These are phyloP conservation scores for Serranus cabrilla DNA, from an alignment of 2,797 vertebrate species.

Conservation along the genomic window DNA sequence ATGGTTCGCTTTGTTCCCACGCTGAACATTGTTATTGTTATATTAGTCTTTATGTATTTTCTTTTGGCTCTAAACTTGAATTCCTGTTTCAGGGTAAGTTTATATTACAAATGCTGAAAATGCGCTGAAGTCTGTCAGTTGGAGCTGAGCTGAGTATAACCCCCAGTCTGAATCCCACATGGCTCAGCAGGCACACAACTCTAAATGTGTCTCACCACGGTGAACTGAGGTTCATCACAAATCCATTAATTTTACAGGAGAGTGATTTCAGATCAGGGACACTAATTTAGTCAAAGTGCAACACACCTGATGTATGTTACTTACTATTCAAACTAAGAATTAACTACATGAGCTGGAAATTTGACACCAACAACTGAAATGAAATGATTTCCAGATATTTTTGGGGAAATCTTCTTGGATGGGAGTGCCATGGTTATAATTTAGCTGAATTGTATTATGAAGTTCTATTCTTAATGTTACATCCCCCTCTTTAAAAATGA, in stretches of 20 bases:
- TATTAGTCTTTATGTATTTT: constrained; percentile 12
- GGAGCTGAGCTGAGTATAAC: constrained; percentile 14
- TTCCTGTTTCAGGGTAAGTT: constrained; percentile 20
- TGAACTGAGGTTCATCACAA: constrained; percentile 17
- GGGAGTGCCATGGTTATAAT: neutral
- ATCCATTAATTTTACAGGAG: constrained; percentile 31
- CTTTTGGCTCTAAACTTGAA: constrained; percentile 10
- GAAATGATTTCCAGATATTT: constrained; percentile 6
- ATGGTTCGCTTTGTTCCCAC: no score
- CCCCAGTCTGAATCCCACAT: constrained; percentile 4
- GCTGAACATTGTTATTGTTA: no score
- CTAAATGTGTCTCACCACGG: constrained; percentile 12
- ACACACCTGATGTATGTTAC: neutral
- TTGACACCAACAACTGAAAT: neutral
- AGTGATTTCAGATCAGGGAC: constrained; percentile 21
- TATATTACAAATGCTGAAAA: neutral
- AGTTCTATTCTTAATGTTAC: neutral
- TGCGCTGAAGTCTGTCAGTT: neutral
- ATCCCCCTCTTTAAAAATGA: no score
- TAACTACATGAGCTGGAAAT: neutral
- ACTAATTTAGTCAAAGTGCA: constrained; percentile 22
- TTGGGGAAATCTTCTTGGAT: neutral
- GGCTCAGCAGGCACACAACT: constrained; percentile 18
- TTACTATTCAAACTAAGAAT: neutral
- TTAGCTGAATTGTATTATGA: neutral